Base-by-base conservation (phyloP, 1,140 invertebrate species). In the Drosophila orena region DNA sequence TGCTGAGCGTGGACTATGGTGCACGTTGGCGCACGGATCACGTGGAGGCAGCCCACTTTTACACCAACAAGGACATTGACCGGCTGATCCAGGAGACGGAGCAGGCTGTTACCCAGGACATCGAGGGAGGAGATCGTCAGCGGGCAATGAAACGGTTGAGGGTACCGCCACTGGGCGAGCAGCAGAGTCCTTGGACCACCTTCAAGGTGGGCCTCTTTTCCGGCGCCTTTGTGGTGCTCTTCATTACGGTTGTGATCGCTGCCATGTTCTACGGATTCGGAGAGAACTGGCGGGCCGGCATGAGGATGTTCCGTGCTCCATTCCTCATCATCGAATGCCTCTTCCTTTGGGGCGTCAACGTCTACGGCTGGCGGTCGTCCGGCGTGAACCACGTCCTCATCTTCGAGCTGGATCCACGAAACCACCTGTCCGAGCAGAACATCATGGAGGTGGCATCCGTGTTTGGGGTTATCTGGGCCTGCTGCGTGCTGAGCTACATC, bases 381-480 rank as follows among this genome's bases (percentile, higher is more conserved):
- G 97, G 97, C 15, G 91, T 92, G 3, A 92, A 98, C 92, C 97
- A 98, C 92, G 97, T 98, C 1, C 94, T 98, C 0, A 98, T 98
- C 69, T 98, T 98, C 88, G 98, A 98, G 92, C 93, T 98, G 30
- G 97, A 98, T 93, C 97, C 97, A 1, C 93, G 97, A 50, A 97
- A 97, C 92, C 97, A 98, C 93, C 92, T 95, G 1, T 95, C 97
- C 2, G 97, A 98, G 90, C 96, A 97, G 81, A 96, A 98, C 81
- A 93, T 98, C 1, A 96, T 98, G 93, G 97, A 98, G 94, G 93
- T 98, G 70, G 96, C 97, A 0, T 94, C 96, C 1, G 95, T 97
- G 53, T 95, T 98, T 89, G 96, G 96, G 24, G 96, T 98, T 4
- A 93, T 98, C 14, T 98, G 97, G 97, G 95, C 96, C 0, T 77